Percentiles rank a stretch among this genome's conserved stretches.
These are phyloP conservation scores for Pavo muticus DNA, from an alignment of 2,113 vertebrate genomes.

Conservation along the genomic window DNA sequence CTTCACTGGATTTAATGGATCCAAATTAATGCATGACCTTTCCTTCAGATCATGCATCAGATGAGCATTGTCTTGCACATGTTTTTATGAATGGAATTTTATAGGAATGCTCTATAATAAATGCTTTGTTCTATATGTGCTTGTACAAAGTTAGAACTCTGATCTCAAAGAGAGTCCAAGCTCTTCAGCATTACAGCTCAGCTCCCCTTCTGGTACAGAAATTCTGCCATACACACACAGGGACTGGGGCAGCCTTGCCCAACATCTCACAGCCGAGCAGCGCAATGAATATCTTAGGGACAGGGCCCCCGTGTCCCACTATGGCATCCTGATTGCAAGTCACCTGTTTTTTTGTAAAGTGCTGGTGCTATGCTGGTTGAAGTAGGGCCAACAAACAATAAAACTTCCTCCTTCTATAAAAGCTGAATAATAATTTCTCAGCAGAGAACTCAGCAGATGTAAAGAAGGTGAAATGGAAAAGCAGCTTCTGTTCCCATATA, in stretches of 20 bases:
- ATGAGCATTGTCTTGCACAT: not conserved
- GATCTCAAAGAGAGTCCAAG: not conserved
- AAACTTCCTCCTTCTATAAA: not conserved
- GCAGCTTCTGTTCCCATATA: not conserved
- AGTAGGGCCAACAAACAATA: not conserved
- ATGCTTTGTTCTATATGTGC: not conserved
- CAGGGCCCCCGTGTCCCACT: rapidly evolving
- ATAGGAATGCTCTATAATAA: not conserved
- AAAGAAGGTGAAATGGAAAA: not conserved
- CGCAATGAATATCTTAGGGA: not conserved
- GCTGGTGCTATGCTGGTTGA: not conserved
- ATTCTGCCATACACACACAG: not conserved
- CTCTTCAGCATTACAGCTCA: not conserved
- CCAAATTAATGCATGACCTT: too few species aligned
- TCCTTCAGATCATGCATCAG: not conserved
- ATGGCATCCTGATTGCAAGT: not conserved
- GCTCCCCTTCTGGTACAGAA: not conserved
- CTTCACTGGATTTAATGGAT: not conserved
- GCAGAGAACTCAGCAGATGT: not conserved
- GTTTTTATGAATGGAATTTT: not conserved
- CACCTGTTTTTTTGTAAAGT: not conserved
- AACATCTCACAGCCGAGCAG: not conserved
- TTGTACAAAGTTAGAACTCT: not conserved
- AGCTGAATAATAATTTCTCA: not conserved
- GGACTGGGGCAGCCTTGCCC: not conserved